Conservation (phyloP, 2,113 vertebrate species). For the Pseudonaja textilis region DNA sequence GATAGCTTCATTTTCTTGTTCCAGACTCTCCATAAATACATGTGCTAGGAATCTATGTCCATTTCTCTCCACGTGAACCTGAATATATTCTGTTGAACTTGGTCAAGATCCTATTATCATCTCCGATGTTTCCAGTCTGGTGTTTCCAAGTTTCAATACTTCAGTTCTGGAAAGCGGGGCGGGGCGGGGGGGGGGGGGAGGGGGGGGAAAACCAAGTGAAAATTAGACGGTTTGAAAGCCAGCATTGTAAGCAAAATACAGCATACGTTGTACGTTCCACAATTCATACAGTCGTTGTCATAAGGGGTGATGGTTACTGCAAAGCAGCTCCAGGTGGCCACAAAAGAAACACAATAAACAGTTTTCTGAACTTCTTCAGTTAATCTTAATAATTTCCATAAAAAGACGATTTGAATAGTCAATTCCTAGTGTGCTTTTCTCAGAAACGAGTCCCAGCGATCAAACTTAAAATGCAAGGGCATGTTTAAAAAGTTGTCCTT, state of each 20-base stretch:
- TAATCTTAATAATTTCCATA: conserved; percentile 55
- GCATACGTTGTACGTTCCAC: conserved; percentile 23
- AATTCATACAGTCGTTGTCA: conserved; percentile 42
- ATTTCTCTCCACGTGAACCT: conserved; percentile 36
- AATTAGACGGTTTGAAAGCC: conserved; percentile 34
- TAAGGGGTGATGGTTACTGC: conserved; percentile 15
- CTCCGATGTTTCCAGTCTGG: conserved; percentile 53
- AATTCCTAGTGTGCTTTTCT: conserved; percentile 50
- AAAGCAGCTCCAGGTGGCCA: neutral
- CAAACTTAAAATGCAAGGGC: conserved; percentile 54
- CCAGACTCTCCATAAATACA: neutral
- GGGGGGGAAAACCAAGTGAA: neutral
- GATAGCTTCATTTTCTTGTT: neutral
- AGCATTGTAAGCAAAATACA: conserved; percentile 45
- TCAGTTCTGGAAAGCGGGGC: conserved; percentile 35
- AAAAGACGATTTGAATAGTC: conserved; percentile 47
- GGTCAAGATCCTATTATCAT: conserved; percentile 54
- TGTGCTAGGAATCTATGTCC: conserved; percentile 41
- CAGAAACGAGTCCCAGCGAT: conserved; percentile 52
- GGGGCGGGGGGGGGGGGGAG: too few species aligned
- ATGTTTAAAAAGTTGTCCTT: conserved; percentile 42
- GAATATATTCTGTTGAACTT: conserved; percentile 48
- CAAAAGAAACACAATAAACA: neutral
- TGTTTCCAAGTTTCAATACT: conserved; percentile 62
- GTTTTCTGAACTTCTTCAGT: conserved; percentile 35